Evolutionary conservation across 2,888 invertebrate genomes (phyloP).

Genomic region (Antheraea assamensis): DNA sequence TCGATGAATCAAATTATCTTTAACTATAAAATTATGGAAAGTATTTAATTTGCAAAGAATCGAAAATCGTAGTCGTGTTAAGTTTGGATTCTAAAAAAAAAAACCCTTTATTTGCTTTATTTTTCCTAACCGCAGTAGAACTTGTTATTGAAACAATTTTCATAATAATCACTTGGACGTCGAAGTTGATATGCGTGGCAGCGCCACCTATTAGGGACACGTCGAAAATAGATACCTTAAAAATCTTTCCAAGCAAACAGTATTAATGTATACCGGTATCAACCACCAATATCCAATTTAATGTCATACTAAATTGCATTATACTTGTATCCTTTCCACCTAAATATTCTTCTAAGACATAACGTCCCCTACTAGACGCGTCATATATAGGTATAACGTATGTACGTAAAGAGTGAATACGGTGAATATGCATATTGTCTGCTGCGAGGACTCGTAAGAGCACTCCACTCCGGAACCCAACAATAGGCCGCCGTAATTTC

Average conservation of each 20-base stretch:
- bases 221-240: too few species aligned
- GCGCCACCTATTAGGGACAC: too few species aligned
- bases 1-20: background rate
- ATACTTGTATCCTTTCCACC: background rate
- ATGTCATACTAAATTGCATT: background rate
- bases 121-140: too few species aligned
- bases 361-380: background rate
- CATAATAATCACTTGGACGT: too few species aligned
- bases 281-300: too few species aligned
- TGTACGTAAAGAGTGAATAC: constrained; percentile 26
- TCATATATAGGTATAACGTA: background rate
- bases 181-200: too few species aligned
- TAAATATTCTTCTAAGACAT: constrained; percentile 2
- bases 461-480: constrained; percentile 50
- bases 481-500: constrained; percentile 64
- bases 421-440: constrained; percentile 73
- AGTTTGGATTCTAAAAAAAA: background rate
- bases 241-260: too few species aligned
- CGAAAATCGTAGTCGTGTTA: background rate
- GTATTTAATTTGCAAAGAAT: background rate
- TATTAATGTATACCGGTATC: too few species aligned
- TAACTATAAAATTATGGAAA: background rate
- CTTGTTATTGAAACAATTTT: too few species aligned
- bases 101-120: background rate
- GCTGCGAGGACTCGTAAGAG: constrained; percentile 50